Percentiles rank a stretch among this genome's conserved stretches.
Evolutionary conservation across 2,888 invertebrate genomes (phyloP).

Genomic region (Leistus spinibarbis): DNA sequence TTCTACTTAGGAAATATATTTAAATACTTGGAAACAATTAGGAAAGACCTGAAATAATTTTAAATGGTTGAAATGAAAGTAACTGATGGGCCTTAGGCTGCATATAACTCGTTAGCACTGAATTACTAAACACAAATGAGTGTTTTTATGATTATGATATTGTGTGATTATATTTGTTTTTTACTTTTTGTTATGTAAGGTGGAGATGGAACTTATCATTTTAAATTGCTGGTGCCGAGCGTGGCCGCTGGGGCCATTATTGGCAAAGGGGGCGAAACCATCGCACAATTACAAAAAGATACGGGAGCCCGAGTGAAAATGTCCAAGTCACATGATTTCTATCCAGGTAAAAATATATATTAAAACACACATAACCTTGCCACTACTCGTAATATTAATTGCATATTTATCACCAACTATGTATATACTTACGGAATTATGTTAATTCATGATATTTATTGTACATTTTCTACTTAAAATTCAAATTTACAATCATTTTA

Average conservation of each 20-base stretch:
- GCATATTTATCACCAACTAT: background rate
- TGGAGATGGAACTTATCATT: constrained; percentile 90
- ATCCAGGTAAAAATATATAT: constrained; percentile 98
- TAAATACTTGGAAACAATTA: no score
- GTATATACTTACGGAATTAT: no score
- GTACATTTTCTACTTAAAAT: background rate
- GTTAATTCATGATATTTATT: no score
- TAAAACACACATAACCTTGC: background rate
- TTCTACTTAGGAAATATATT: no score
- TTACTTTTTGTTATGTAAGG: constrained; percentile 59
- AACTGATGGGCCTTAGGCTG: no score
- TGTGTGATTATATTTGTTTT: background rate
- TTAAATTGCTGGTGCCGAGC: constrained; percentile 96
- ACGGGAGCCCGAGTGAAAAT: constrained; percentile 97
- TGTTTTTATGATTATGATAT: background rate
- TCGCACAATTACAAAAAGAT: constrained; percentile 97
- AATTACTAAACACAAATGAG: no score
- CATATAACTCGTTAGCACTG: no score
- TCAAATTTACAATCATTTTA: background rate
- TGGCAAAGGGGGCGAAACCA: constrained; percentile 98
- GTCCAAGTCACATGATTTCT: constrained; percentile 99
- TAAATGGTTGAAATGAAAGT: no score
- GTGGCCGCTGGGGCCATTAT: constrained; percentile 99
- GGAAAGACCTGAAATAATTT: no score
- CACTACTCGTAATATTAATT: background rate